Evolutionary conservation across 1,140 invertebrate species (phyloP).

Genomic region (Lethocerus indicus): DNA sequence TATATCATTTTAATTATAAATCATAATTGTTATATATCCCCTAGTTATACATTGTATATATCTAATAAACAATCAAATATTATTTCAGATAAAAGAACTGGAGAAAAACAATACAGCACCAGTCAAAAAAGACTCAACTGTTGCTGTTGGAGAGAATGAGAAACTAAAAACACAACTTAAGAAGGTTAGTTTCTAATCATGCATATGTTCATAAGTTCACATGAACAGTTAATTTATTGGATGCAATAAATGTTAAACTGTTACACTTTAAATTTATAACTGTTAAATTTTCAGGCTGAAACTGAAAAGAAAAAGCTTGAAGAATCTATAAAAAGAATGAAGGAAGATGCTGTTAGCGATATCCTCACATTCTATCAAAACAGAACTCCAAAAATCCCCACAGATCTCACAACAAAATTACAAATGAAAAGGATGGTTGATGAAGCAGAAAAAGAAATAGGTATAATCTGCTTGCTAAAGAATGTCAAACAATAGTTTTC

Average conservation of each 20-base stretch:
- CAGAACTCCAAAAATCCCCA: slow-evolving; percentile 44
- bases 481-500: not conserved
- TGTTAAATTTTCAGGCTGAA: slow-evolving; percentile 30
- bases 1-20: not conserved
- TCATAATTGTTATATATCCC: slow-evolving; percentile 2
- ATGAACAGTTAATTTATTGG: no score
- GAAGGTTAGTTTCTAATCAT: slow-evolving; percentile 12
- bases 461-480: slow-evolving; percentile 24
- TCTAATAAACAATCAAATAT: no score
- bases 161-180: slow-evolving; percentile 17
- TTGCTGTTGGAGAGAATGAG: slow-evolving; percentile 22
- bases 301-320: slow-evolving; percentile 37
- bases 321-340: slow-evolving; percentile 37
- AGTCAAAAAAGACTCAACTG: slow-evolving; percentile 25
- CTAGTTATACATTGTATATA: not conserved
- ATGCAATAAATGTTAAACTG: no score
- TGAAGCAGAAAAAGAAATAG: slow-evolving; percentile 60
- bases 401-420: slow-evolving; percentile 46
- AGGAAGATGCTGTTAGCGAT: slow-evolving; percentile 35
- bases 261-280: no score
- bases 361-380: slow-evolving; percentile 34
- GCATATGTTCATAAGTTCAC: slow-evolving; percentile 3
- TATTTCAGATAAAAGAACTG: slow-evolving; percentile 31
- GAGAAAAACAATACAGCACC: slow-evolving; percentile 28
- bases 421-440: slow-evolving; percentile 61